A percentile compares a stretch with the other conserved stretches of the same genome.
These are phyloP conservation scores for Orientallactaga sibirica DNA, from an alignment of 2,797 vertebrate genomes.

Conservation along the genomic window DNA sequence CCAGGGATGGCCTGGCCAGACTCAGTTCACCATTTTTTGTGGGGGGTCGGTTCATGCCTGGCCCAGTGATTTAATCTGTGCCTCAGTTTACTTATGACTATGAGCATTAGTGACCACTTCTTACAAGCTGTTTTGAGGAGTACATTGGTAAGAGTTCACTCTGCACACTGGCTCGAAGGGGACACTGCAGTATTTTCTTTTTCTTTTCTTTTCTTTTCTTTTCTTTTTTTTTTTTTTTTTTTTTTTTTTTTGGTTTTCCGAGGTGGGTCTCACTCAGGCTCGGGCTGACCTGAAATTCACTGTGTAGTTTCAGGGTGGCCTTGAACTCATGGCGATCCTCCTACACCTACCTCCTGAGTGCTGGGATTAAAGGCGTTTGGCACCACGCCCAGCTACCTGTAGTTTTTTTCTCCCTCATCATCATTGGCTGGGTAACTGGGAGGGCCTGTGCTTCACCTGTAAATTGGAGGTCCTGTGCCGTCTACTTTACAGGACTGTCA, in stretches of 20 bases:
- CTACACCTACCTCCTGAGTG: too few species aligned
- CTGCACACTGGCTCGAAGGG: neutral
- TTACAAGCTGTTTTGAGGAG: neutral
- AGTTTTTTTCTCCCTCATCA: neutral
- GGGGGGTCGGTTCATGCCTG: neutral
- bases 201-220: too few species aligned
- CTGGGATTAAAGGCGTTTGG: too few species aligned
- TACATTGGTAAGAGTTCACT: neutral
- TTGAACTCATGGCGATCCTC: too few species aligned
- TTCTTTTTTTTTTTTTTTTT: too few species aligned
- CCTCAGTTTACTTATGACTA: conserved; percentile 39
- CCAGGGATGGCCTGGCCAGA: neutral
- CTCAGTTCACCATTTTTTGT: conserved; percentile 19
- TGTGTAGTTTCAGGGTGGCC: too few species aligned
- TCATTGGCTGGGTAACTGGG: conserved; percentile 2
- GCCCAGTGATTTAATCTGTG: neutral
- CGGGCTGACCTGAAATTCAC: too few species aligned
- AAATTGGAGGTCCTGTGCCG: neutral
- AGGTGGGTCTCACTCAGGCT: too few species aligned
- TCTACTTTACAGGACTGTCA: neutral
- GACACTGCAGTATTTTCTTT: neutral
- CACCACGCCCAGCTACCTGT: neutral
- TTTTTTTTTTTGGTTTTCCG: too few species aligned
- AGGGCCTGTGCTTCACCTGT: neutral
- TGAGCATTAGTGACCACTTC: neutral